Base-by-base conservation (phyloP, 23 tunicate species). In the Oikopleura albicans region DNA sequence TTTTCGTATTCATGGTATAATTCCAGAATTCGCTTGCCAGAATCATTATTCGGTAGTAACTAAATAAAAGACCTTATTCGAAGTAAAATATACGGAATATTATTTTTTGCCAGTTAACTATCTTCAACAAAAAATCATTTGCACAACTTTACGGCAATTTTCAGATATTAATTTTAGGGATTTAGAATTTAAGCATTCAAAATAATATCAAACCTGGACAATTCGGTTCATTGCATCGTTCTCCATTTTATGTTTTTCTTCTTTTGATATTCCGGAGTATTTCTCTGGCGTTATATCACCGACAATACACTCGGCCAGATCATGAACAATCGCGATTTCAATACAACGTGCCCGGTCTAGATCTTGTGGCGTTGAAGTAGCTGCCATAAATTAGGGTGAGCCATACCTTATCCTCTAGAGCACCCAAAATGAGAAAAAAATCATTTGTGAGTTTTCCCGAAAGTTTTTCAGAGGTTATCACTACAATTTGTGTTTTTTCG, bases 231-330 rank as follows among this genome's bases (percentile, higher is more conserved):
- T 87, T 1, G 84, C 79, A 40, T 83, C 89, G 39, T 16, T 84
- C 86, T 92, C 97, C 66, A 39, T 39, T 34, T 39, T 75, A 41
- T 89, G 88, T 83, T 92, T 92, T 56, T 87, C 90, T 57, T 87
- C 87, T 41, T 89, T 86, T n/a, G 89, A 56, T 29, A 92, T 66
- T 40, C 59, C 59, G 22, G 59, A 49, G 59, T 88, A 86, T 56
- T 92, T 90, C 39, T 75, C 28, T 1, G 97, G 97, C 0, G 92
- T 84, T 40, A 90, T 90, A 49, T 92, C 97, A 29, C 97, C 97
- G 34, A 89, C 92, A 66, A 92, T 89, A 83, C 91, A 91, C 84
- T 92, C 97, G 0, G 97, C 97, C 97, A 92, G 86, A 41, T 92
- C 97, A 86, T 92, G 97, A 31, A 92, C 93, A 39, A 92, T 41